Base-by-base conservation (phyloP, 1,140 invertebrate genomes). In the Trachymyrmex cornetzi region DNA sequence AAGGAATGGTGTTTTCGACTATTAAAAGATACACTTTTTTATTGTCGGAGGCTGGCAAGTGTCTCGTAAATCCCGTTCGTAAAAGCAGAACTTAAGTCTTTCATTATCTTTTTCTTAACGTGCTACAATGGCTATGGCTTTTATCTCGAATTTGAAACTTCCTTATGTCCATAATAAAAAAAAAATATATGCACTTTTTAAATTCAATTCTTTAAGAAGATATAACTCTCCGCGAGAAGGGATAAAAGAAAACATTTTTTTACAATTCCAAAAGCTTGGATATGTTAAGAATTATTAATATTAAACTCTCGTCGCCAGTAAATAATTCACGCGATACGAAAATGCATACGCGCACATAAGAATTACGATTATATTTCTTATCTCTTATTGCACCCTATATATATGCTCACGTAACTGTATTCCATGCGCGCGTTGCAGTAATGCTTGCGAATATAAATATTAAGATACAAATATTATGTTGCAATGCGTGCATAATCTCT, bases 21-120 rank as follows among this genome's bases (percentile, higher is more conserved):
- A 19, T 75, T 55, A 80, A 44, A 57, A 6, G 7, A 53, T 44
- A 5, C 11, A 19, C 53, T 61, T 87, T 86, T 69, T 61, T 63
- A 34, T 24, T 71, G 14, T 44, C 48, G 48, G 55, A 27, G 77
- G 4, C 11, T 69, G 77, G 59, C 34, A 72, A 87, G 38, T 59
- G 66, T 87, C 77, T 84, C 24, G 5, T 30, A 87, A 87, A 71
- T 50, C n/a, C 14, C 64, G 30, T 34, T 57, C 34, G 55, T 77
- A 53, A 71, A 81, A 67, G 5, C 30, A 53, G 2, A 87, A 48
- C 48, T 84, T 72, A 84, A 77, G 53, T 64, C 55, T 84, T 75
- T 57, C 63, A 84, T 14, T 69, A 12, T 63, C 50, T 34, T 82
- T 50, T 48, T n/a, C 30, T 53, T 88, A 88, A 88, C 59, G 24